Conservation (phyloP, 2,888 invertebrate genomes). For the Tipula unca region DNA sequence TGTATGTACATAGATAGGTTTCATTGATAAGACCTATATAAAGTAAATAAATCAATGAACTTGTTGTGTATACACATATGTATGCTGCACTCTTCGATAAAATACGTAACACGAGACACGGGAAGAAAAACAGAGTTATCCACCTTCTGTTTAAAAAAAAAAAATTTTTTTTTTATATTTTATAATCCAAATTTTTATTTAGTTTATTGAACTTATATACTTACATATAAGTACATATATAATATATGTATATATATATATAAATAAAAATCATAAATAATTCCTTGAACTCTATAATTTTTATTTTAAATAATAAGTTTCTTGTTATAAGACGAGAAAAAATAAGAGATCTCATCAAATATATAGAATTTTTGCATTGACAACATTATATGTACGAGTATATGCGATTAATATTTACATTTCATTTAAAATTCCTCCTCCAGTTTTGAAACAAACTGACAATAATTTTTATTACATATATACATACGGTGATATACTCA, state of each 20-base stretch:
- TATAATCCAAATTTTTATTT: not conserved
- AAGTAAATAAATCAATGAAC: constrained; percentile 14
- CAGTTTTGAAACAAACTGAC: not conserved
- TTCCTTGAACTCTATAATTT: not conserved
- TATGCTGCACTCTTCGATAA: not conserved
- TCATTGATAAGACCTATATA: not conserved
- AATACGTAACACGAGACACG: not conserved
- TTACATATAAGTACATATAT: no score
- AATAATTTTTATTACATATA: not conserved
- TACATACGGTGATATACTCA: not conserved
- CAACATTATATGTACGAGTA: no score
- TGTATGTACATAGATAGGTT: no score
- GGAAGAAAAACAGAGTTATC: not conserved
- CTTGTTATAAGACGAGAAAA: constrained; percentile 14
- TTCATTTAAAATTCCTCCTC: constrained; percentile 14
- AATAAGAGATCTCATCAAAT: constrained; percentile 4
- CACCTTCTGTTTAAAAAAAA: no score
- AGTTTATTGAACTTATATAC: no score
- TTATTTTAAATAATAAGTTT: not conserved
- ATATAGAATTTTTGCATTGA: not conserved
- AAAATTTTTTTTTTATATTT: not conserved
- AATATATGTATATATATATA: not conserved
- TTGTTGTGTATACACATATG: not conserved
- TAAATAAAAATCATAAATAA: not conserved
- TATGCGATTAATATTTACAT: not conserved